Evolutionary conservation across 2,797 vertebrate genomes (phyloP).

Genomic region (Argya squamiceps): DNA sequence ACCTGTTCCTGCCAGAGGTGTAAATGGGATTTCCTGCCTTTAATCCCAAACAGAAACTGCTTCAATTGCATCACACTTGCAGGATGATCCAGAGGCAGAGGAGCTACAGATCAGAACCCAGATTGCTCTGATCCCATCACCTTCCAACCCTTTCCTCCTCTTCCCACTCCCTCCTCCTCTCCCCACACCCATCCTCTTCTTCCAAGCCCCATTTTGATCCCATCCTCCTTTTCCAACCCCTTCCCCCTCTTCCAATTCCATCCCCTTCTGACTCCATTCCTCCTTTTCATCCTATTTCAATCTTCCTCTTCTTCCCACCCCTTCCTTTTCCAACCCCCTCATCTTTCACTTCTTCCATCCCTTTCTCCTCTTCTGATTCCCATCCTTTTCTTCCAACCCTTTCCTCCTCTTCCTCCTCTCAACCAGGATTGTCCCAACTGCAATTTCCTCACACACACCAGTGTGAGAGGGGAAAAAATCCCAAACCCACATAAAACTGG

Average conservation of each 20-base stretch:
- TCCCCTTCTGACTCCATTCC: background rate
- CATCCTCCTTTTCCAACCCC: background rate
- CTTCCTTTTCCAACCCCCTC: background rate
- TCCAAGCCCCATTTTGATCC: background rate
- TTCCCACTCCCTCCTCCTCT: background rate
- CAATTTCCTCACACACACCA: background rate
- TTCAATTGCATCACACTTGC: background rate
- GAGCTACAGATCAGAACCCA: background rate
- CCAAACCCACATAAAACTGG: background rate
- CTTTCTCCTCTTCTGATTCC: background rate
- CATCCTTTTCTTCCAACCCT: background rate
- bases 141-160: background rate
- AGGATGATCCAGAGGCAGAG: background rate
- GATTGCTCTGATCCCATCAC: background rate
- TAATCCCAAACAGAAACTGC: background rate
- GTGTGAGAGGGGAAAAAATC: rapidly evolving
- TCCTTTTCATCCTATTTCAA: background rate
- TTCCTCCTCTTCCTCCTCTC: background rate
- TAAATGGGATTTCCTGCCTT: conserved; percentile 63
- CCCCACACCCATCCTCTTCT: background rate
- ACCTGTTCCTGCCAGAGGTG: conserved; percentile 32
- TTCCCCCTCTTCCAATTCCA: background rate
- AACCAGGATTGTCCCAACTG: rapidly evolving
- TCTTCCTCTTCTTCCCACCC: background rate
- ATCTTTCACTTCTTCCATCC: background rate